phyloP scores from a whole-genome alignment of 2,888 invertebrate species.

The Epinotia demarniana region DNA sequence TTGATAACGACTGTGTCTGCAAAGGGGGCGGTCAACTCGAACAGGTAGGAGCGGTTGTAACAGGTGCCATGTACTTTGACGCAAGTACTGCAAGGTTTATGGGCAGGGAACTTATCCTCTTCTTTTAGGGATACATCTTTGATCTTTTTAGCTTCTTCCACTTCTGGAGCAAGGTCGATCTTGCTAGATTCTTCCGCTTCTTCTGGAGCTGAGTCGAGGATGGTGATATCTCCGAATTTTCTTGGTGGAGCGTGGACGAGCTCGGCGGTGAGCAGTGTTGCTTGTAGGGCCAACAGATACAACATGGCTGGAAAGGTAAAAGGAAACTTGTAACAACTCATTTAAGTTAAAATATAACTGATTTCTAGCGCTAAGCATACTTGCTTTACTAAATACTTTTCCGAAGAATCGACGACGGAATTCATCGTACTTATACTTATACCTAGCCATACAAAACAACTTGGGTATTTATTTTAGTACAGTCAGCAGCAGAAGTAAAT shows the following conservation, averaged over 20 bases:
- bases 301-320: neutral
- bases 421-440: too few relatives aligned
- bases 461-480: too few relatives aligned
- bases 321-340: neutral
- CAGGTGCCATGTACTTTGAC: constrained; percentile 63
- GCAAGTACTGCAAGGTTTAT: constrained; percentile 59
- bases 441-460: too few relatives aligned
- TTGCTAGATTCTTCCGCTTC: neutral
- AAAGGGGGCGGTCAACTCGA: constrained; percentile 69
- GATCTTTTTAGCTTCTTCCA: neutral
- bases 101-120: neutral
- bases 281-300: neutral
- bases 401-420: too few relatives aligned
- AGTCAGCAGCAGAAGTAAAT: too few relatives aligned
- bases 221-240: neutral
- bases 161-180: neutral
- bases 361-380: too few relatives aligned
- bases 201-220: neutral
- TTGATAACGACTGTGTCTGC: constrained; percentile 65
- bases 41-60: constrained; percentile 63
- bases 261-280: neutral
- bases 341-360: too few relatives aligned
- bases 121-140: neutral
- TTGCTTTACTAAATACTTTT: too few relatives aligned
- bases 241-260: neutral